phyloP scores from a whole-genome alignment of 2,113 vertebrate species.

The Pteruthius melanotis region DNA sequence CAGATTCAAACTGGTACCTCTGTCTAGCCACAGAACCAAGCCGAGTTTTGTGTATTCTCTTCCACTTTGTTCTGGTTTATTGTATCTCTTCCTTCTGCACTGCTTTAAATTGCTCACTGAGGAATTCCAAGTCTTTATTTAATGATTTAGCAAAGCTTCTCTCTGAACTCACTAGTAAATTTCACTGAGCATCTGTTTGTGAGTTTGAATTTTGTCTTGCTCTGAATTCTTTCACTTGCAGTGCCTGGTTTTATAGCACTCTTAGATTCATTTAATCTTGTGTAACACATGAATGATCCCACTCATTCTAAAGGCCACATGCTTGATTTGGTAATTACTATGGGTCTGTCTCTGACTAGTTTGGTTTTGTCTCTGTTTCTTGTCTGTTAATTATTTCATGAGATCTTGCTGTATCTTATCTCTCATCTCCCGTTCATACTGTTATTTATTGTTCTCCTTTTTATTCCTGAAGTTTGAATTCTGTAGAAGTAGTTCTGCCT shows the following conservation, averaged over 20 bases:
- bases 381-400: conserved; percentile 66
- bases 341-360: conserved; percentile 58
- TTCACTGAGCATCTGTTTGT: conserved; percentile 31
- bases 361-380: conserved; percentile 66
- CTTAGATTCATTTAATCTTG: conserved; percentile 69
- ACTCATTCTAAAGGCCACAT: conserved; percentile 69
- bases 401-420: conserved; percentile 43
- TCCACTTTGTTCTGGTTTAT: conserved; percentile 1
- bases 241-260: conserved; percentile 55
- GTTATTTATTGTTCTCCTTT: neutral
- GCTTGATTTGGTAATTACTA: conserved; percentile 76
- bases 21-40: neutral
- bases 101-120: neutral
- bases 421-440: conserved; percentile 10
- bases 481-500: neutral
- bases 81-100: neutral
- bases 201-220: conserved; percentile 32
- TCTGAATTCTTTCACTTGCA: conserved; percentile 50
- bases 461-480: neutral
- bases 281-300: conserved; percentile 69
- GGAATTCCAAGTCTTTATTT: conserved; percentile 2
- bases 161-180: conserved; percentile 37
- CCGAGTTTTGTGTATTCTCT: neutral
- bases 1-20: neutral
- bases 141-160: conserved; percentile 17